These are phyloP conservation scores for Bovichtus variegatus DNA, from an alignment of 2,797 vertebrate species.

Conservation along the genomic window DNA sequence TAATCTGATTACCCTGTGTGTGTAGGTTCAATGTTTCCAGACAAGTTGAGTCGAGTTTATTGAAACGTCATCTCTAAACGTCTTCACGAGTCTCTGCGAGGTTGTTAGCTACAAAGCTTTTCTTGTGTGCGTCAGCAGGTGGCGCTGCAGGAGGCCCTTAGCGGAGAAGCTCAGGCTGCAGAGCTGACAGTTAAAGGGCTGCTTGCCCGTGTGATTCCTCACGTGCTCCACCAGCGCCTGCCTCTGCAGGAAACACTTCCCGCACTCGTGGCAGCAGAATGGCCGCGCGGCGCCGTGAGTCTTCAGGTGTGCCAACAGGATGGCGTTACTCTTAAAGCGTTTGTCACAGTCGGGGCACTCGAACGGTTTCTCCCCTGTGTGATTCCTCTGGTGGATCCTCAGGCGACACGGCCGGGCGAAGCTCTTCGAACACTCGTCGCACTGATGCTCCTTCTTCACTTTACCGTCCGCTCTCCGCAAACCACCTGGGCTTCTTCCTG, in stretches of 20 bases:
- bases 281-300: slow-evolving; percentile 14
- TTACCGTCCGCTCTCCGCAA: neutral
- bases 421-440: slow-evolving; percentile 20
- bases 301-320: slow-evolving; percentile 20
- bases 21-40: too few relatives aligned
- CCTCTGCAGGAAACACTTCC: slow-evolving; percentile 27
- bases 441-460: slow-evolving; percentile 3
- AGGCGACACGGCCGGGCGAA: slow-evolving; percentile 22
- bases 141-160: slow-evolving; percentile 33
- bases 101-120: too few relatives aligned
- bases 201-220: slow-evolving; percentile 26
- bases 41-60: too few relatives aligned
- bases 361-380: slow-evolving; percentile 31
- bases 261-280: slow-evolving; percentile 36
- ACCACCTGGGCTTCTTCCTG: neutral
- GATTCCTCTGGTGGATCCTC: slow-evolving; percentile 11
- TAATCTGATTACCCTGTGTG: too few relatives aligned
- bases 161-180: slow-evolving; percentile 25
- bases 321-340: slow-evolving; percentile 12
- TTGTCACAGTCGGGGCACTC: slow-evolving; percentile 26
- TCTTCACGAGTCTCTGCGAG: too few relatives aligned
- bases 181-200: slow-evolving; percentile 17
- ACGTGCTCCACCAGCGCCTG: slow-evolving; percentile 24
- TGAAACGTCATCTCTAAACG: too few relatives aligned
- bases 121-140: slow-evolving; percentile 29